Evolutionary conservation across 2,888 invertebrate species (phyloP).

Genomic region (Drosophila cognata): DNA sequence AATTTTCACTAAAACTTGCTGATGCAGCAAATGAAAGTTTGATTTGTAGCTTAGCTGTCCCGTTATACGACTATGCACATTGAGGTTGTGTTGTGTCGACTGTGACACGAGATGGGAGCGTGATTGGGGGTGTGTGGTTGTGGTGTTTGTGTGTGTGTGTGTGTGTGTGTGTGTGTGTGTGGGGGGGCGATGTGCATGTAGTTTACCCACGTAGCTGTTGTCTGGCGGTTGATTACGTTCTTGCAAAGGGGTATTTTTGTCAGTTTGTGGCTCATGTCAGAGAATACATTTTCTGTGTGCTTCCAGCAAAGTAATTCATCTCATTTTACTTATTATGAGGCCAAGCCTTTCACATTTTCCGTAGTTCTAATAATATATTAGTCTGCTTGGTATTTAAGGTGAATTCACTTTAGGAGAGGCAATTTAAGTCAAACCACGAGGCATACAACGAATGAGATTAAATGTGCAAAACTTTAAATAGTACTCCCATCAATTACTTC

Average conservation of each 20-base stretch:
- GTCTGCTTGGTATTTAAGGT: slow-evolving; percentile 7
- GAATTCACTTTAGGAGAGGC: slow-evolving; percentile 4
- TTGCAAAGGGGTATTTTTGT: slow-evolving; percentile 8
- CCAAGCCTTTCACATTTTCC: neutral
- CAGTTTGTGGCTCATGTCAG: slow-evolving; percentile 23
- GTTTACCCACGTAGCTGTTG: slow-evolving; percentile 58
- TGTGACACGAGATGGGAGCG: neutral
- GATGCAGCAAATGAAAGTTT: slow-evolving; percentile 72
- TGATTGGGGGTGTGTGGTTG: neutral
- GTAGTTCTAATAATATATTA: neutral
- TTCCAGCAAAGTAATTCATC: neutral
- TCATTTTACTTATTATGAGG: neutral
- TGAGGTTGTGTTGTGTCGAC: slow-evolving; percentile 53
- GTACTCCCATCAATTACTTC: neutral
- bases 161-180: slow-evolving; percentile 4
- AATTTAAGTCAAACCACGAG: slow-evolving; percentile 34
- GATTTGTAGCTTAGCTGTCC: slow-evolving; percentile 61
- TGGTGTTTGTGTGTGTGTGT: neutral
- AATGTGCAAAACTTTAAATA: slow-evolving; percentile 23
- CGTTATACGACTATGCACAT: slow-evolving; percentile 64
- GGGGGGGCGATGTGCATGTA: slow-evolving; percentile 8
- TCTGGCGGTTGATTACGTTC: slow-evolving; percentile 27
- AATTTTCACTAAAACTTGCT: slow-evolving; percentile 63
- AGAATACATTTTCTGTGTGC: neutral
- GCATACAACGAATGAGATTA: slow-evolving; percentile 19